A percentile compares a stretch with the other conserved stretches of the same genome.
phyloP scores from a whole-genome alignment of 2,888 invertebrate genomes.

The Drosophila yooni region DNA sequence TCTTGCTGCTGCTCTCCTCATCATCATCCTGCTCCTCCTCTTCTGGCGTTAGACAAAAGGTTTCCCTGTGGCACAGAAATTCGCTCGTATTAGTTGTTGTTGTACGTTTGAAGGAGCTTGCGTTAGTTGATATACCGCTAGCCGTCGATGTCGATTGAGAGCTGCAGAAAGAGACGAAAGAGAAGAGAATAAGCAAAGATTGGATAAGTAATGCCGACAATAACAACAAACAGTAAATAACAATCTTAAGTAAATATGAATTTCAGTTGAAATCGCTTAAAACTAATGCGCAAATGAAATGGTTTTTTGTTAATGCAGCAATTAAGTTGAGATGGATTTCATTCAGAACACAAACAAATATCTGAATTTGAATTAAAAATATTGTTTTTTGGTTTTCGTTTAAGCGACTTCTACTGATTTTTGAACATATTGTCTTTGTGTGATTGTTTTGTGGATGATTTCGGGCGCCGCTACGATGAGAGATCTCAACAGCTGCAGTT shows the following conservation, averaged over 20 bases:
- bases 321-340: not conserved
- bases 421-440: conserved; percentile 23
- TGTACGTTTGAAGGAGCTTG: conserved; percentile 84
- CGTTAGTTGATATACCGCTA: conserved; percentile 85
- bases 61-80: conserved; percentile 85
- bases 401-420: conserved; percentile 27
- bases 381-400: not conserved
- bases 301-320: not conserved
- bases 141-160: conserved; percentile 84
- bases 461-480: conserved; percentile 7
- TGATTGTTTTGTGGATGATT: conserved; percentile 25
- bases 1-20: conserved; percentile 44
- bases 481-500: conserved; percentile 13
- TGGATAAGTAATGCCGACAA: conserved; percentile 9
- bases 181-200: not conserved
- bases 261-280: conserved; percentile 28
- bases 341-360: not conserved
- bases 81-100: conserved; percentile 85
- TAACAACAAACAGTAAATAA: not conserved
- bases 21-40: conserved; percentile 75
- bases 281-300: conserved; percentile 16
- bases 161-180: conserved; percentile 53
- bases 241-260: conserved; percentile 4
- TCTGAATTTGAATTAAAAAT: not conserved
- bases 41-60: conserved; percentile 84